phyloP scores from a whole-genome alignment of 1,140 invertebrate species.

The Tetramorium simillimum region DNA sequence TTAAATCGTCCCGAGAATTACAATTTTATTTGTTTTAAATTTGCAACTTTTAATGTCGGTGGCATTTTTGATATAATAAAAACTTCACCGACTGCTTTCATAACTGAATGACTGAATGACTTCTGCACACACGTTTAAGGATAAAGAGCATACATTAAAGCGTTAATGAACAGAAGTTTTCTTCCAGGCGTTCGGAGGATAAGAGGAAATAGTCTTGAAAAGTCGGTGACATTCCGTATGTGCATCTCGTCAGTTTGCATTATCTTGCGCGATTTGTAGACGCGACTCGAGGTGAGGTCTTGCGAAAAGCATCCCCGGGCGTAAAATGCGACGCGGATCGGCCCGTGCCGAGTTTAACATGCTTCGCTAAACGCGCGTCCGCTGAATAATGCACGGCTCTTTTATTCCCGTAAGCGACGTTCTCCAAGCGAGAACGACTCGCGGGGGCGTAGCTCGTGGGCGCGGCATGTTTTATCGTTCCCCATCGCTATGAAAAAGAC shows the following conservation, averaged over 20 bases:
- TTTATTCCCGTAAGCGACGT: constrained; percentile 24
- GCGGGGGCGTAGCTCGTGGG: constrained; percentile 31
- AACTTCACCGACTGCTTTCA: background rate
- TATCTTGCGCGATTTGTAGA: constrained; percentile 31
- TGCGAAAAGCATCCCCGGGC: constrained; percentile 12
- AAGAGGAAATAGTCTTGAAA: background rate
- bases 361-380: constrained; percentile 28
- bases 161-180: background rate
- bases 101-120: background rate
- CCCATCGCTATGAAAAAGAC: constrained; percentile 21
- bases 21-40: background rate
- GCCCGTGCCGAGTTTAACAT: constrained; percentile 16
- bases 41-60: background rate
- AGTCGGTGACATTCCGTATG: background rate
- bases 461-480: constrained; percentile 27
- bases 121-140: background rate
- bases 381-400: constrained; percentile 40
- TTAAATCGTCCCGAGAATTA: background rate
- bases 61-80: background rate
- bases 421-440: background rate
- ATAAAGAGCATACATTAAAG: background rate
- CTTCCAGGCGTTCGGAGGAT: background rate
- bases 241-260: background rate
- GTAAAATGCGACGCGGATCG: constrained; percentile 22
- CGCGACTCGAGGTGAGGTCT: background rate